A percentile compares a stretch with the other conserved stretches of the same genome.
Evolutionary conservation across 2,888 invertebrate species (phyloP).

Genomic region (Drosophila affinis): DNA sequence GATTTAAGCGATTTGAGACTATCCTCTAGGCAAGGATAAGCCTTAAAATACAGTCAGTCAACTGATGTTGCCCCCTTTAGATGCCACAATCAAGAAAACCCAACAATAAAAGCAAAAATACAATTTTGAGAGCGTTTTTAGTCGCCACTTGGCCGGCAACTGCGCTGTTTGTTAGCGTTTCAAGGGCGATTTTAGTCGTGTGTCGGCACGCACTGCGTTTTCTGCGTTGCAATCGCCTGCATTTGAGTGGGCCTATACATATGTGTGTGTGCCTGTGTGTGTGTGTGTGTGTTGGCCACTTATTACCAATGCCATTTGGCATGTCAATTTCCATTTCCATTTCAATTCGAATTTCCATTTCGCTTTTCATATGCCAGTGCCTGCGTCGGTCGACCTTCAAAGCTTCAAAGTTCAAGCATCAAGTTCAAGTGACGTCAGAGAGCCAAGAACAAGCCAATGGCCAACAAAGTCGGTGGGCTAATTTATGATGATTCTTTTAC

Average conservation of each 20-base stretch:
- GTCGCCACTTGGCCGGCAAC: conserved; percentile 4
- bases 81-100: not conserved
- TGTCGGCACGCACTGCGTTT: conserved; percentile 4
- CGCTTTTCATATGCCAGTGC: not conserved
- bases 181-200: conserved; percentile 41
- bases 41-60: not conserved
- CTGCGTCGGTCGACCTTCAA: conserved; percentile 28
- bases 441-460: conserved; percentile 12
- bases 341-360: conserved; percentile 34
- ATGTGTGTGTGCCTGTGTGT: not conserved
- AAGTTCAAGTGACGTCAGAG: conserved; percentile 66
- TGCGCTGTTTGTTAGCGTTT: conserved; percentile 16
- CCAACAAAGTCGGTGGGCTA: conserved; percentile 12
- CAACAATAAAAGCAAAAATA: conserved; percentile 27
- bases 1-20: not conserved
- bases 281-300: conserved; percentile 16
- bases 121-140: conserved; percentile 5
- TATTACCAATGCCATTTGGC: conserved; percentile 44
- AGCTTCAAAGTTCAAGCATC: conserved; percentile 62
- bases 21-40: not conserved
- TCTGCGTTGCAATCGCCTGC: conserved; percentile 6
- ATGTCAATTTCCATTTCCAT: conserved; percentile 30
- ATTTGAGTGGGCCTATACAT: not conserved
- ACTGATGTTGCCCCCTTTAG: conserved; percentile 4
- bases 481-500: conserved; percentile 14